These are phyloP conservation scores for Corythoichthys haematopterus DNA, from an alignment of 2,113 vertebrate species.

Conservation along the genomic window DNA sequence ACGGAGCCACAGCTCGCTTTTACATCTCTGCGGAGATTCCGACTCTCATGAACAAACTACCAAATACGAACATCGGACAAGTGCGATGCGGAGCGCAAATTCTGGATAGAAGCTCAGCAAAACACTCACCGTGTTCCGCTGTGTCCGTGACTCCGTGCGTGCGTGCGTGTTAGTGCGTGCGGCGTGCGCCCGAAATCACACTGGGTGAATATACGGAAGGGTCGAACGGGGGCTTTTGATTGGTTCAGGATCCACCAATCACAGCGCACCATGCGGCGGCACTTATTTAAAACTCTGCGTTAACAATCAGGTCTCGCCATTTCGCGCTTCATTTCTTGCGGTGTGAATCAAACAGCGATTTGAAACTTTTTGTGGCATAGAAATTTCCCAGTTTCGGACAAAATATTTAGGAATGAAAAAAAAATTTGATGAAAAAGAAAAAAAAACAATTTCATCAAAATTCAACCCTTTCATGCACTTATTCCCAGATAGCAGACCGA, in stretches of 20 bases:
- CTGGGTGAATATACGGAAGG: conserved; percentile 41
- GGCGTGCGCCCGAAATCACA: conserved; percentile 30
- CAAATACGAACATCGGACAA: background rate
- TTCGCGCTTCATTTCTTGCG: too few species aligned
- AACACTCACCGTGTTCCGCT: conserved; percentile 59
- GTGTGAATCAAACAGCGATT: too few species aligned
- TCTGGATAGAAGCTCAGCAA: background rate
- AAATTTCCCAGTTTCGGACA: too few species aligned
- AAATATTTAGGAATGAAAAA: too few species aligned
- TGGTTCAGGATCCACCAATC: conserved; percentile 53
- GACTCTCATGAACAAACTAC: background rate
- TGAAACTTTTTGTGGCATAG: too few species aligned
- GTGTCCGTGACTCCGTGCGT: conserved; percentile 11
- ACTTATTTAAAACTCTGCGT: background rate
- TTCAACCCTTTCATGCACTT: too few species aligned
- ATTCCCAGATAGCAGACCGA: too few species aligned
- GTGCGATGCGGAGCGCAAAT: background rate
- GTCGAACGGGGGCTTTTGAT: conserved; percentile 27
- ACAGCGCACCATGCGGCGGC: conserved; percentile 15
- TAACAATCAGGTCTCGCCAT: background rate
- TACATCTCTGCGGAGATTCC: background rate
- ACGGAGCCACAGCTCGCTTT: background rate
- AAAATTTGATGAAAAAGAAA: too few species aligned
- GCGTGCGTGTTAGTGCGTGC: background rate
- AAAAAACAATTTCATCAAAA: too few species aligned